Evolutionary conservation across 2,888 invertebrate genomes (phyloP).

Genomic region (Subacronicta megacephala): DNA sequence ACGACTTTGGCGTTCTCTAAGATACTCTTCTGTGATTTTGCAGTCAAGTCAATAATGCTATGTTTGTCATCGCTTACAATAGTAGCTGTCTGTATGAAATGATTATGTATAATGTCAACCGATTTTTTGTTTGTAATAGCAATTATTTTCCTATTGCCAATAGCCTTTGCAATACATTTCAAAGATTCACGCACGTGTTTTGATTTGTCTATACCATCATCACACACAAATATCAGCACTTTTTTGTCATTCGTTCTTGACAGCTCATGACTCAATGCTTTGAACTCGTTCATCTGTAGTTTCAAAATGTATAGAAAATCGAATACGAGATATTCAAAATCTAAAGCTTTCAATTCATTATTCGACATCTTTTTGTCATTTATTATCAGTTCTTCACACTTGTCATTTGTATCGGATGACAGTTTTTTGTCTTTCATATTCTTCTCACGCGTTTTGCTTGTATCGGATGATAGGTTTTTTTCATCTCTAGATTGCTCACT

Average conservation of each 20-base stretch:
- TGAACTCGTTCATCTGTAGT: not conserved
- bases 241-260: not conserved
- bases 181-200: not conserved
- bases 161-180: conserved; percentile 3
- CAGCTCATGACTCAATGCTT: conserved; percentile 8
- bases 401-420: no score
- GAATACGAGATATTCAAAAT: conserved; percentile 6
- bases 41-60: conserved; percentile 17
- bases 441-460: no score
- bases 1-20: conserved; percentile 9
- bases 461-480: no score
- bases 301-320: conserved; percentile 11
- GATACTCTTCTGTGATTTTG: conserved; percentile 16
- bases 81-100: conserved; percentile 4
- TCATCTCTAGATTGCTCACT: no score
- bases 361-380: no score
- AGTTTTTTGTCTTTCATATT: no score
- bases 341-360: conserved; percentile 26
- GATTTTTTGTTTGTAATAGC: conserved; percentile 11
- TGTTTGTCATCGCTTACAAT: conserved; percentile 5
- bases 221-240: conserved; percentile 11
- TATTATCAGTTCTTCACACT: no score
- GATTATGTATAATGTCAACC: conserved; percentile 1
- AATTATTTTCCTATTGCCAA: conserved; percentile 2
- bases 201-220: not conserved